Evolutionary conservation across 2,888 invertebrate species (phyloP).

Genomic region (Cremastinae sp.): DNA sequence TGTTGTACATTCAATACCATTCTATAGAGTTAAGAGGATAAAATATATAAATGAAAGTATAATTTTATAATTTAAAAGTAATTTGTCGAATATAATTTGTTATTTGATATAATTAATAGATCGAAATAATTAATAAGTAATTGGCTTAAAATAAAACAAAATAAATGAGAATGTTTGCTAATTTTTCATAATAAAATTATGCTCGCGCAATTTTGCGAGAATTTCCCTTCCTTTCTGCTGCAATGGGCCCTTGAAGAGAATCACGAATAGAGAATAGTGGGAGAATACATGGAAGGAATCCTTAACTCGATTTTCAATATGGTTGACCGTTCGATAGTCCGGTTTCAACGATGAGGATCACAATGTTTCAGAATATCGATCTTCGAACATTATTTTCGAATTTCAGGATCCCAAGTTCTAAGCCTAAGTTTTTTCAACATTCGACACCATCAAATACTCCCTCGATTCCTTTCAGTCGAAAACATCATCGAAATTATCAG

Average conservation of each 20-base stretch:
- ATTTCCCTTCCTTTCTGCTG: slow-evolving; percentile 1
- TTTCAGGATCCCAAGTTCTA: slow-evolving; percentile 2
- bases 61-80: no score
- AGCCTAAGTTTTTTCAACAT: slow-evolving; percentile 59
- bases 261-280: slow-evolving; percentile 41
- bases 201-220: slow-evolving; percentile 24
- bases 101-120: no score
- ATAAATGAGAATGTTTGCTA: no score
- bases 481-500: slow-evolving; percentile 7
- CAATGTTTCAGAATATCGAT: slow-evolving; percentile 11
- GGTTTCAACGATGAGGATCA: no score
- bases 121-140: no score
- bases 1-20: no score
- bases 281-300: slow-evolving; percentile 24
- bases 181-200: no score
- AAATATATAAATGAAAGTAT: no score
- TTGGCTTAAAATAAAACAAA: no score
- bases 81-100: no score
- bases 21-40: no score
- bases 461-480: slow-evolving; percentile 2
- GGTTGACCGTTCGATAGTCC: background rate
- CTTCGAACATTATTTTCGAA: background rate
- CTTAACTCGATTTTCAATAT: slow-evolving; percentile 31
- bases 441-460: slow-evolving; percentile 54
- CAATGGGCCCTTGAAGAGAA: slow-evolving; percentile 39